Base-by-base conservation (phyloP, 2,888 invertebrate species). In the Schrankia costaestrigalis region DNA sequence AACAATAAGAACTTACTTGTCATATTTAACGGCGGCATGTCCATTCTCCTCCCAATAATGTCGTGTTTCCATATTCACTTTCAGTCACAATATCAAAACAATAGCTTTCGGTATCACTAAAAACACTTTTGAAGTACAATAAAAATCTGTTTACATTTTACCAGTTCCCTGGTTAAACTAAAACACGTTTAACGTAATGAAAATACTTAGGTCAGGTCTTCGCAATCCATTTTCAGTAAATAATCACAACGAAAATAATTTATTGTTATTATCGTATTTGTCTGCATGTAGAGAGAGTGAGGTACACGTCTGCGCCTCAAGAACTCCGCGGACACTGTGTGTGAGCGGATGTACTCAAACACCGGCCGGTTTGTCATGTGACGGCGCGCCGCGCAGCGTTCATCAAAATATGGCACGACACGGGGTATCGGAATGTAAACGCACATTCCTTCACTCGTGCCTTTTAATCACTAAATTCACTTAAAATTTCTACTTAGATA, bases 31-130 rank as follows among this genome's bases (percentile, higher is more conserved):
- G 61, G 71, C 75, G 61, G 71, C 40, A 58, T 76, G 78, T 40
- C 84, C 82, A 60, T 77, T 85, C 52, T 85, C 86, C 48, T 84
- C 82, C 87, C 87, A 87, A 63, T 78, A 87, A 56, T 78, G 64
- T 41, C 78, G 72, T 37, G 78, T 76, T 73, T 86, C 86, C 87
- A 86, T 86, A 68, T 71, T 81, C 51, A 74, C 64, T 68, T 67
- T 54, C 41, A 61, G 42, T 60, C 71, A 78, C 72, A 68, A 71
- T n/a, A n/a, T n/a, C 41, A 67, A 66, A 58, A 63, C 48, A 60
- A 53, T 48, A 54, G 41, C 65, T 58, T 71, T 71, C 70, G 62
- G 48, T 60, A 58, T 63, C 68, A 71, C 66, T 57, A 52, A n/a
- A n/a, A n/a, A 52, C 51, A 55, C 55, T 57, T 49, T n/a, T n/a